Evolutionary conservation across 2,797 vertebrate genomes (phyloP).

Genomic region (Falco peregrinus): DNA sequence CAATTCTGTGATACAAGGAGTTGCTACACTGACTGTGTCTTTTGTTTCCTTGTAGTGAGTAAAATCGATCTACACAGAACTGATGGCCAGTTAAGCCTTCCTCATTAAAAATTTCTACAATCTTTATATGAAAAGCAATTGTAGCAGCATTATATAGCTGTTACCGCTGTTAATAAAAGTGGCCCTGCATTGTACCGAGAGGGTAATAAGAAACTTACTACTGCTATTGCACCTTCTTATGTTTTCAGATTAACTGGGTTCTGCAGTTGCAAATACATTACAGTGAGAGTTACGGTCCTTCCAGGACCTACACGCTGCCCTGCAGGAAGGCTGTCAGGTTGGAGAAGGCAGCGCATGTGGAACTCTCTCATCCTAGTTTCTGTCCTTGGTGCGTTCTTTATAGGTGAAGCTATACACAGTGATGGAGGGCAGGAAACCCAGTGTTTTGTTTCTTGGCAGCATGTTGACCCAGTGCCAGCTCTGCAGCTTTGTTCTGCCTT

Average conservation of each 20-base stretch:
- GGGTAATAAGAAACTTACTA: too few relatives aligned
- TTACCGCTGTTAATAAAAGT: neutral
- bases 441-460: neutral
- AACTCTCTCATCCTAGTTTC: neutral
- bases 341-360: rapidly evolving
- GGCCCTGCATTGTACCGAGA: neutral
- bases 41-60: neutral
- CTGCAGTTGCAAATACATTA: neutral
- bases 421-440: neutral
- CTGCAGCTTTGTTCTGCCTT: neutral
- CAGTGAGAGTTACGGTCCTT: too few relatives aligned
- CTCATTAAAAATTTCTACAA: neutral
- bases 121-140: neutral
- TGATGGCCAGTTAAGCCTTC: neutral
- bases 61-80: neutral
- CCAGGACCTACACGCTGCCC: neutral
- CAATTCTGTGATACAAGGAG: neutral
- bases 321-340: neutral
- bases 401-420: rapidly evolving
- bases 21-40: neutral
- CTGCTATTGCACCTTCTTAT: neutral
- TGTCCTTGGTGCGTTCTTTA: rapidly evolving
- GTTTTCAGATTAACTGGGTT: neutral
- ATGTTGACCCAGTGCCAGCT: neutral
- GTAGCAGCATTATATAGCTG: neutral